Conservation (phyloP, 2,888 invertebrate species). For the Acanthosoma haemorrhoidale region DNA sequence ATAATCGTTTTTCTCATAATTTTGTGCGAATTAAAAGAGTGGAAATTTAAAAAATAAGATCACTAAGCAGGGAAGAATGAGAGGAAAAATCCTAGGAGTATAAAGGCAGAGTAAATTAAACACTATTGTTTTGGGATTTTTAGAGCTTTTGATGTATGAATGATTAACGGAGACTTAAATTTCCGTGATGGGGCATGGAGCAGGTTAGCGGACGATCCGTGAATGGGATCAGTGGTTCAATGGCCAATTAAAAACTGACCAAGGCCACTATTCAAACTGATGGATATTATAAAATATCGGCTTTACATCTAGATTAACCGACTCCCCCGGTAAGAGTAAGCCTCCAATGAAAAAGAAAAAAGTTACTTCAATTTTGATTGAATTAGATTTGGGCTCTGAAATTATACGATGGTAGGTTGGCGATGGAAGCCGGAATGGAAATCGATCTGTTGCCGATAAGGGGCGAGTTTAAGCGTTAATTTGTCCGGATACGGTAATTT, state of each 20-base stretch:
- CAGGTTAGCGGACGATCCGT: background rate
- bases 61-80: no score
- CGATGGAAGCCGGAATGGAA: background rate
- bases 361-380: conserved; percentile 19
- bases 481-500: conserved; percentile 16
- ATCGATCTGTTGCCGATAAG: background rate
- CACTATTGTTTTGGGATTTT: no score
- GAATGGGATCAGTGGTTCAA: conserved; percentile 1
- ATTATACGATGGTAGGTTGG: background rate
- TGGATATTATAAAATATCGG: background rate
- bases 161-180: background rate
- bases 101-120: no score
- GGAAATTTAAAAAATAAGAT: no score
- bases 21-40: no score
- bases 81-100: no score
- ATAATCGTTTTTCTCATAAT: no score
- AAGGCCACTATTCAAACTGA: background rate
- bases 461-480: background rate
- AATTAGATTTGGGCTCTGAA: background rate
- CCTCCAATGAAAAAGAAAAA: background rate
- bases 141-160: no score
- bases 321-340: conserved; percentile 3
- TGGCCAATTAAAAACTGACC: conserved; percentile 6
- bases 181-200: background rate
- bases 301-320: background rate